phyloP scores from a whole-genome alignment of 2,888 invertebrate species.

The Pedicia rivosa region DNA sequence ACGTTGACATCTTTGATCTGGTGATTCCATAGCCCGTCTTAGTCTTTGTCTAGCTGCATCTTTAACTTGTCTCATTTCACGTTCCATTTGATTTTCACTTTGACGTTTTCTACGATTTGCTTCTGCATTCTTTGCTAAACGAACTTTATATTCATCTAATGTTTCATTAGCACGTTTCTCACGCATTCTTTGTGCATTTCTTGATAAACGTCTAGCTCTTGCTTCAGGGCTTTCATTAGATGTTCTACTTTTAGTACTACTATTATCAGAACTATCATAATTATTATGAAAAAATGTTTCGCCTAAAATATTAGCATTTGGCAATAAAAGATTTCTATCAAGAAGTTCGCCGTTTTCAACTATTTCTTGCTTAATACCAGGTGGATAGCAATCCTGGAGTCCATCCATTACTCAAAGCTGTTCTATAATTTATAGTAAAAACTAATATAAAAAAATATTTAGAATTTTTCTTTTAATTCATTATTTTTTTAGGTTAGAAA shows the following conservation, averaged over 20 bases:
- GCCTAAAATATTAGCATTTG: constrained; percentile 1
- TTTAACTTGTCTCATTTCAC: constrained; percentile 29
- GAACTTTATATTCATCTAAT: constrained; percentile 29
- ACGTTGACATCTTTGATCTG: constrained; percentile 26
- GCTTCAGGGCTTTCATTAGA: constrained; percentile 30
- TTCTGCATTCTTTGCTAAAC: constrained; percentile 28
- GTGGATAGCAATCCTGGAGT: constrained; percentile 1
- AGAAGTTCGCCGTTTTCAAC: constrained; percentile 2
- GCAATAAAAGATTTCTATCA: constrained; percentile 2
- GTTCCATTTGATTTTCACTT: constrained; percentile 29
- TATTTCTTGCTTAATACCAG: constrained; percentile 2
- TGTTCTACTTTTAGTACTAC: constrained; percentile 2
- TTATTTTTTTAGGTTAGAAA: no score
- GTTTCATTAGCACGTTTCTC: constrained; percentile 28
- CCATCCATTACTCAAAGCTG: no score
- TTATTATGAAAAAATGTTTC: constrained; percentile 4
- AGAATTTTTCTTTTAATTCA: no score
- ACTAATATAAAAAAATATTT: no score
- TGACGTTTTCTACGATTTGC: constrained; percentile 29
- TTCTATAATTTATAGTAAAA: no score
- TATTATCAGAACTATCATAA: constrained; percentile 3
- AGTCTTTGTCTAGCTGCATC: constrained; percentile 29
- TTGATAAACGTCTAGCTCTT: constrained; percentile 26
- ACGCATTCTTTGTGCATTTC: constrained; percentile 32
- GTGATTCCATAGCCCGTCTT: constrained; percentile 29